These are phyloP conservation scores for Melanchra persicariae DNA, from an alignment of 2,888 invertebrate species.

Conservation along the genomic window DNA sequence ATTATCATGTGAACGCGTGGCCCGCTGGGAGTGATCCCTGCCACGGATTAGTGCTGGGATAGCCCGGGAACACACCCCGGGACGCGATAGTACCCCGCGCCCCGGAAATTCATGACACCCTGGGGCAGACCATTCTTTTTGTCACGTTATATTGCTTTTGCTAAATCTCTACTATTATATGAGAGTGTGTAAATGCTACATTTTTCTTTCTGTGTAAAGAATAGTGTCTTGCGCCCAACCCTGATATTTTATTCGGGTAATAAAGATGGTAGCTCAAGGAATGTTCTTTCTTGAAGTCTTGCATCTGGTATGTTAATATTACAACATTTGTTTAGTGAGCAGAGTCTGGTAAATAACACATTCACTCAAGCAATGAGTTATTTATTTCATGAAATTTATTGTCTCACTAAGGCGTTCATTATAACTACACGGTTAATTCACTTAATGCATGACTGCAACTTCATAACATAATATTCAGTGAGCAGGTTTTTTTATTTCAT, in stretches of 20 bases:
- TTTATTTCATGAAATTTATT: neutral
- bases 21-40: constrained; percentile 70
- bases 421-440: neutral
- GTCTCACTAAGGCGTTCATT: neutral
- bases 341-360: constrained; percentile 7
- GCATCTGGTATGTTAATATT: constrained; percentile 14
- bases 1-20: constrained; percentile 74
- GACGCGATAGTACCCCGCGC: constrained; percentile 67
- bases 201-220: constrained; percentile 49
- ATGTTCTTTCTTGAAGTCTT: constrained; percentile 1
- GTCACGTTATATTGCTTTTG: constrained; percentile 61
- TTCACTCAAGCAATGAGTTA: neutral
- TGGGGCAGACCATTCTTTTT: constrained; percentile 63
- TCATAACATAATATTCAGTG: constrained; percentile 21
- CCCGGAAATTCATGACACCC: constrained; percentile 70
- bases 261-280: constrained; percentile 20
- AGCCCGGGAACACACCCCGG: constrained; percentile 68
- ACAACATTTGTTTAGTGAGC: neutral
- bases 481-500: neutral
- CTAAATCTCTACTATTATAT: constrained; percentile 56
- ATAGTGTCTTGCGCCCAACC: constrained; percentile 27
- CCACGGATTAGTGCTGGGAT: constrained; percentile 74
- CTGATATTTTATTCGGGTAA: constrained; percentile 28
- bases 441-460: constrained; percentile 6
- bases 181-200: constrained; percentile 45